These are phyloP conservation scores for Clistopyga incitator DNA, from an alignment of 2,888 invertebrate genomes.

Conservation along the genomic window DNA sequence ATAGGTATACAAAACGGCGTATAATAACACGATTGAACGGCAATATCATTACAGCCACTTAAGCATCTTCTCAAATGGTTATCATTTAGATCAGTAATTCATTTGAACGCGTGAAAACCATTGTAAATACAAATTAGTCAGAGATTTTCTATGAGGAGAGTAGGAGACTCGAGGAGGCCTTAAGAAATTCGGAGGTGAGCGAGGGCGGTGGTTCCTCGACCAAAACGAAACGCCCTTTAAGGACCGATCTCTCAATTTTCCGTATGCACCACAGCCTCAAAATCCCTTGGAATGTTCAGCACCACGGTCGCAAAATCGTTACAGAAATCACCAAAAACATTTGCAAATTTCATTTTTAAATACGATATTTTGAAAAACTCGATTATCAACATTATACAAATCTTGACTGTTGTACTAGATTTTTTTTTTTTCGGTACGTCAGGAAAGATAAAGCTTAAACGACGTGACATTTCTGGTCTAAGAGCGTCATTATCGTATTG, in stretches of 20 bases:
- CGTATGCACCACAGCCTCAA: background rate
- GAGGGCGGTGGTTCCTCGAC: constrained; percentile 16
- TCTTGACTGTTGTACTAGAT: too few species aligned
- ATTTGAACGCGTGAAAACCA: constrained; percentile 77
- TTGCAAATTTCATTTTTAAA: background rate
- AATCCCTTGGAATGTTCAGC: background rate
- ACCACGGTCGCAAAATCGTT: background rate
- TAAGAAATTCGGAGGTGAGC: constrained; percentile 57
- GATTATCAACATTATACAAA: background rate
- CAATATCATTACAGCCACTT: constrained; percentile 35
- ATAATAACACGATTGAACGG: constrained; percentile 44
- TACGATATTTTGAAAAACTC: background rate
- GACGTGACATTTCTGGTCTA: background rate
- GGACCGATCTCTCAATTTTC: background rate
- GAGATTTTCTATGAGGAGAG: constrained; percentile 80
- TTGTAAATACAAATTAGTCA: constrained; percentile 83
- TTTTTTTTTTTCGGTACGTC: background rate
- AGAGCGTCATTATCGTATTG: background rate
- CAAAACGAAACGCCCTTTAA: constrained; percentile 20
- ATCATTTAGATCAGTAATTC: constrained; percentile 66
- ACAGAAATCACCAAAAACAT: background rate
- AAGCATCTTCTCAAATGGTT: constrained; percentile 29
- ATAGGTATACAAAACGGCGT: background rate
- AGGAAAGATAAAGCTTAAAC: background rate
- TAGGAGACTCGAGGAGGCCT: constrained; percentile 73